Evolutionary conservation across 1,140 invertebrate species (phyloP).

Genomic region (Ips typographus): DNA sequence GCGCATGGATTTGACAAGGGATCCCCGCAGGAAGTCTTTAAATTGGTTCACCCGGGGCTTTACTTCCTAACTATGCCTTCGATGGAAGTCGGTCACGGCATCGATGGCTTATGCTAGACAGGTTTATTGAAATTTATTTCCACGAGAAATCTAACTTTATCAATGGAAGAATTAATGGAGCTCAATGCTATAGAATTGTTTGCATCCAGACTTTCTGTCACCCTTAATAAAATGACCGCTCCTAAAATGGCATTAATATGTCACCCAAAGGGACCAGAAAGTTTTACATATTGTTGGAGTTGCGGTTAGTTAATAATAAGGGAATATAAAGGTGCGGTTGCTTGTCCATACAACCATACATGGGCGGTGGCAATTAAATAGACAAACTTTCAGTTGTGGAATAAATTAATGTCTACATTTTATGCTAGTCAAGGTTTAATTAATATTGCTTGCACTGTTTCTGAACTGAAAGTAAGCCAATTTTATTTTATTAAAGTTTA

Average conservation of each 20-base stretch:
- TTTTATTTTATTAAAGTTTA: no score
- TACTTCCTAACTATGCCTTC: background rate
- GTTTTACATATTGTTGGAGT: background rate
- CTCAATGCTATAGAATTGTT: background rate
- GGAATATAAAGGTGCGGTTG: background rate
- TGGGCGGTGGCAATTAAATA: no score
- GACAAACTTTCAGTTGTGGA: no score
- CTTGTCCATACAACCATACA: no score
- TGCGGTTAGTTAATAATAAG: background rate
- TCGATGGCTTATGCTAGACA: background rate
- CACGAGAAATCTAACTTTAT: no score
- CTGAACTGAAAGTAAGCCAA: no score
- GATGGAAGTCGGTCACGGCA: background rate
- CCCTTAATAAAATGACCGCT: background rate
- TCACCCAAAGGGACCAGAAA: background rate
- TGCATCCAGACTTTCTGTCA: background rate
- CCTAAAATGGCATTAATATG: background rate
- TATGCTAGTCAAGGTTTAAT: no score
- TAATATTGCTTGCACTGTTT: no score
- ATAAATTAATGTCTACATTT: no score
- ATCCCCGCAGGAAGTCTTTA: constrained; percentile 15
- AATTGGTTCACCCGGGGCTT: constrained; percentile 4
- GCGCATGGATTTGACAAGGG: constrained; percentile 1
- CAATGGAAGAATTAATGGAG: no score
- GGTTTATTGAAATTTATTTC: constrained; percentile 1